Conservation (phyloP, 1,140 invertebrate genomes). For the Coptotermes formosanus region DNA sequence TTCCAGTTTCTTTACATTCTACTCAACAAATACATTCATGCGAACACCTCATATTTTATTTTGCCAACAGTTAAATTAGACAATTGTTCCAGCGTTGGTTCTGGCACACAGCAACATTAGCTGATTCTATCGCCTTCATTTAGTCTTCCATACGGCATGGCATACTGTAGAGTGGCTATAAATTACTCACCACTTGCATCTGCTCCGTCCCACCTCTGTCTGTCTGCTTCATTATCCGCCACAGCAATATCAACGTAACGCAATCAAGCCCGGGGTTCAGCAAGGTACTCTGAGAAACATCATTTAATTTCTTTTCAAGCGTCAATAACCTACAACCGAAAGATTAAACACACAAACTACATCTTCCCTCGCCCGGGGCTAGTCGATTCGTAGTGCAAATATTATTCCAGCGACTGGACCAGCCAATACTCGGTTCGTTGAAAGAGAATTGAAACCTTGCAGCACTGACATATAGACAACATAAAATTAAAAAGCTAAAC, state of each 20-base stretch:
- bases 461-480: background rate
- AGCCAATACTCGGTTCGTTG: background rate
- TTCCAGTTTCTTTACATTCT: background rate
- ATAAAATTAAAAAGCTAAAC: background rate
- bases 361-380: background rate
- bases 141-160: background rate
- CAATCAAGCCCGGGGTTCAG: background rate
- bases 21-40: background rate
- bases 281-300: background rate
- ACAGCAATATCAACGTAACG: background rate
- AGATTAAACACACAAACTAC: background rate
- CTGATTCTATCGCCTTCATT: background rate
- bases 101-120: background rate
- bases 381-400: background rate
- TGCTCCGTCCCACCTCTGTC: background rate
- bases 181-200: slow-evolving; percentile 1
- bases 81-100: background rate
- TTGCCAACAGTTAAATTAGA: slow-evolving; percentile 6
- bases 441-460: background rate
- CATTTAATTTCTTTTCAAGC: background rate
- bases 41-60: background rate
- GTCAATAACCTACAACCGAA: background rate
- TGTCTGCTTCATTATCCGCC: background rate
- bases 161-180: background rate
- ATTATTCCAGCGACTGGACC: background rate